Evolutionary conservation across 2,888 invertebrate genomes (phyloP).

Genomic region (Halictus ligatus): DNA sequence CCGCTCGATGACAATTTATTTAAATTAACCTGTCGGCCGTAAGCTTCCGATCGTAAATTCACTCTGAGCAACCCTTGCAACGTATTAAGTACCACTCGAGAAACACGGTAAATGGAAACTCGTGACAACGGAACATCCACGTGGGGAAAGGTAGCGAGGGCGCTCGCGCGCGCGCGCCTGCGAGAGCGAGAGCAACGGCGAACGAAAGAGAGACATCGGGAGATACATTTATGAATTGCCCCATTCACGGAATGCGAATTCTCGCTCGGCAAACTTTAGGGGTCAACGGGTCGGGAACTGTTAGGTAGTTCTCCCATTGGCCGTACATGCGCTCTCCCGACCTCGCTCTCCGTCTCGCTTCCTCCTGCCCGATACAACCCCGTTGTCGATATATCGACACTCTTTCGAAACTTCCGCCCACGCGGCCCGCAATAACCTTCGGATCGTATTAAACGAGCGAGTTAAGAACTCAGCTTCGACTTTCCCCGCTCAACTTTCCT

Average conservation of each 20-base stretch:
- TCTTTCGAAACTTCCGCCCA: slow-evolving; percentile 52
- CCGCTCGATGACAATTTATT: slow-evolving; percentile 4
- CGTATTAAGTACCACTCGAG: slow-evolving; percentile 10
- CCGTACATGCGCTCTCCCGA: slow-evolving; percentile 56
- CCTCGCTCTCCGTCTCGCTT: slow-evolving; percentile 35
- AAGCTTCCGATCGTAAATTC: slow-evolving; percentile 5
- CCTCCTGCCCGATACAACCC: slow-evolving; percentile 10
- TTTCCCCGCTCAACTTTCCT: slow-evolving; percentile 48
- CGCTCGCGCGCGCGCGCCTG: neutral
- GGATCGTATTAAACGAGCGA: slow-evolving; percentile 48
- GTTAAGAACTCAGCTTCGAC: slow-evolving; percentile 46
- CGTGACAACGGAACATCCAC: slow-evolving; percentile 37
- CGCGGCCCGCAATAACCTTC: slow-evolving; percentile 57
- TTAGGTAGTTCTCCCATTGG: slow-evolving; percentile 64
- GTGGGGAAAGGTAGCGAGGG: slow-evolving; percentile 42
- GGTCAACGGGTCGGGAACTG: slow-evolving; percentile 72
- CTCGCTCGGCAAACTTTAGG: slow-evolving; percentile 71
- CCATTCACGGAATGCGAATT: slow-evolving; percentile 73
- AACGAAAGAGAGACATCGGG: slow-evolving; percentile 62
- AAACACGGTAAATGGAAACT: slow-evolving; percentile 30
- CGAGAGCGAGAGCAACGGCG: slow-evolving; percentile 10
- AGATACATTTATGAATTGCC: slow-evolving; percentile 72
- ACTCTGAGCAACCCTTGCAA: slow-evolving; percentile 1
- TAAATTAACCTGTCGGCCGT: neutral
- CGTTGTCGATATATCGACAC: slow-evolving; percentile 48